Conservation (phyloP, 2,113 vertebrate genomes). For the Serinus canaria region DNA sequence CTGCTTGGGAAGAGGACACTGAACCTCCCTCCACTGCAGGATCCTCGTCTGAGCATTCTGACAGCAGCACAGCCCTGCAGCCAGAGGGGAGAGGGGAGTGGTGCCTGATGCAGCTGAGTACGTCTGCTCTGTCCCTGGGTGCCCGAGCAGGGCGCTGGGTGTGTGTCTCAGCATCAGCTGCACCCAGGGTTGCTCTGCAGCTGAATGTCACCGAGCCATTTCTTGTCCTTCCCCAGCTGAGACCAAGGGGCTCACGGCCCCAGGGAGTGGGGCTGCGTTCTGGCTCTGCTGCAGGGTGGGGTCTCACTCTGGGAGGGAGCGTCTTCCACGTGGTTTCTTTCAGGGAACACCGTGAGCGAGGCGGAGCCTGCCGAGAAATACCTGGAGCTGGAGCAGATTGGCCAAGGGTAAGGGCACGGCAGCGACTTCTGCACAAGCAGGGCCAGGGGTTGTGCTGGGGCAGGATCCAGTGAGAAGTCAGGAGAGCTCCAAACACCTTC, state of each 20-base stretch:
- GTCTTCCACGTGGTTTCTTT: too few relatives aligned
- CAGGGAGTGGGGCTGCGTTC: too few relatives aligned
- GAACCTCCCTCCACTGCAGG: not conserved
- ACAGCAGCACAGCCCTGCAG: not conserved
- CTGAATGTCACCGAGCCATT: not conserved
- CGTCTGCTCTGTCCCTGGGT: not conserved
- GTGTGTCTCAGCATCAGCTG: not conserved
- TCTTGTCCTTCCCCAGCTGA: not conserved
- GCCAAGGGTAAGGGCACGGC: too few relatives aligned
- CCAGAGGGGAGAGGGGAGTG: not conserved
- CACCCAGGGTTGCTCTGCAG: not conserved
- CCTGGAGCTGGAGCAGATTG: too few relatives aligned
- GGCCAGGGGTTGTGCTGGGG: too few relatives aligned
- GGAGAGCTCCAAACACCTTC: too few relatives aligned
- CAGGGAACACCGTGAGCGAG: too few relatives aligned
- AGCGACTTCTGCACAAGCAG: too few relatives aligned
- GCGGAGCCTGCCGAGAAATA: too few relatives aligned
- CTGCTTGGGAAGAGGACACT: not conserved
- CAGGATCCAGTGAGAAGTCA: too few relatives aligned
- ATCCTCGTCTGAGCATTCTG: not conserved
- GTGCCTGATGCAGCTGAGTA: not conserved
- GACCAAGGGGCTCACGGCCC: not conserved
- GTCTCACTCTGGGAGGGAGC: too few relatives aligned
- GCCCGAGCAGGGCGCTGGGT: not conserved
- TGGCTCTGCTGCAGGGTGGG: too few relatives aligned